Conservation (phyloP, 92 coral and sea anemone species). For the Heteractis magnifica region DNA sequence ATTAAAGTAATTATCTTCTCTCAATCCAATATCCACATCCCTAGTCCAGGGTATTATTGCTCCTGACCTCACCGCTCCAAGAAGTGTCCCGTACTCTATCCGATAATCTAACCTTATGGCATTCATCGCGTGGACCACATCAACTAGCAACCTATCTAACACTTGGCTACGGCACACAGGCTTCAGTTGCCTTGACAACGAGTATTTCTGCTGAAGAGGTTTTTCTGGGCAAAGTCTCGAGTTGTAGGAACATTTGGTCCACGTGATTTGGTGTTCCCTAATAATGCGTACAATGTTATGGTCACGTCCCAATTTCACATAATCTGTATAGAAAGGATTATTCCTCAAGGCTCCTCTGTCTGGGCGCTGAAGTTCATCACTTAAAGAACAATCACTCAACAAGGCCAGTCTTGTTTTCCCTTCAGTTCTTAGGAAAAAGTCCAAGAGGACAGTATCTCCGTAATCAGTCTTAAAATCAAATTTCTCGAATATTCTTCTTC, state of each 20-base stretch:
- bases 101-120: constrained; percentile 47
- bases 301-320: constrained; percentile 27
- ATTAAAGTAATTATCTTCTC: constrained; percentile 24
- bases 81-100: constrained; percentile 51
- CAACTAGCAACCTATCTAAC: constrained; percentile 34
- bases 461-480: constrained; percentile 24
- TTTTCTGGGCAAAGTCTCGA: constrained; percentile 45
- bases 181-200: constrained; percentile 23
- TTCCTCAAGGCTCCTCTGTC: constrained; percentile 35
- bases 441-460: constrained; percentile 44
- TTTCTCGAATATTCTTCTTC: constrained; percentile 31
- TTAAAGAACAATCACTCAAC: constrained; percentile 20
- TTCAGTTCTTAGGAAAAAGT: constrained; percentile 38
- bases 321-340: constrained; percentile 33
- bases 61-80: constrained; percentile 57
- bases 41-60: constrained; percentile 49
- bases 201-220: constrained; percentile 9
- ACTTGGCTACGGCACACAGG: constrained; percentile 46
- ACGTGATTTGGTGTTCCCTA: constrained; percentile 31
- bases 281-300: constrained; percentile 50
- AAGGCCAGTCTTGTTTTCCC: constrained; percentile 35
- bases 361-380: constrained; percentile 21
- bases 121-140: constrained; percentile 20
- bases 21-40: constrained; percentile 38
- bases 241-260: constrained; percentile 49